Conservation (phyloP, 2,113 vertebrate species). For the Eulacestoma nigropectus region DNA sequence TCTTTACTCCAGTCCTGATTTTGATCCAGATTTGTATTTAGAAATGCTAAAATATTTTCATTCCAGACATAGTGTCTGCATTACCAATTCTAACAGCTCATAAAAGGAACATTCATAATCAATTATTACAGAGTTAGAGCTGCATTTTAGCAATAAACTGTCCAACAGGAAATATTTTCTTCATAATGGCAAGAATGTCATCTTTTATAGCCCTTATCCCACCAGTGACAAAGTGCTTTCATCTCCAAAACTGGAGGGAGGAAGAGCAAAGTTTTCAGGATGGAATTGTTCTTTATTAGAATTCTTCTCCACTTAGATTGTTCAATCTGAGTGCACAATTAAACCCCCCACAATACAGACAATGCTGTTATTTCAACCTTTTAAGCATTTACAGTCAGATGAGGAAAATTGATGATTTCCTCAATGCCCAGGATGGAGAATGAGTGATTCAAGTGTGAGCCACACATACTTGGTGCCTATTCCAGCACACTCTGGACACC, state of each 20-base stretch:
- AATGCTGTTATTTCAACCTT: background rate
- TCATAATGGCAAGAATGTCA: background rate
- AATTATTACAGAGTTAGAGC: slow-evolving; percentile 22
- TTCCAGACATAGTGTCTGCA: background rate
- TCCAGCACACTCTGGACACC: background rate
- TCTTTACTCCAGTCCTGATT: background rate
- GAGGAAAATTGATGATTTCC: background rate
- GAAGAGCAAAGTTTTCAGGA: background rate
- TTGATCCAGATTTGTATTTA: background rate
- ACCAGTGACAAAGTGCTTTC: background rate
- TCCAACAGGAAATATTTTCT: slow-evolving; percentile 27
- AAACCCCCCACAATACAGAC: background rate
- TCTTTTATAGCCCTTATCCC: background rate
- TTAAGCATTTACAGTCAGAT: background rate
- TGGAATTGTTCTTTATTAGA: background rate
- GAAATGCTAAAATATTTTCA: background rate
- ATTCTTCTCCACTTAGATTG: background rate
- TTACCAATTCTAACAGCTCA: slow-evolving; percentile 13
- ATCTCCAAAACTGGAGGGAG: background rate
- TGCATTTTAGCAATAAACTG: slow-evolving; percentile 20
- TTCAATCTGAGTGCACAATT: background rate
- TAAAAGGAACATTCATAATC: slow-evolving; percentile 35
- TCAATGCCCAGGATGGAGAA: background rate
- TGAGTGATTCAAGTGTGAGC: background rate
- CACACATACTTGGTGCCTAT: background rate